Evolutionary conservation across 2,113 vertebrate species (phyloP).

Genomic region (Grammomys dolichurus): DNA sequence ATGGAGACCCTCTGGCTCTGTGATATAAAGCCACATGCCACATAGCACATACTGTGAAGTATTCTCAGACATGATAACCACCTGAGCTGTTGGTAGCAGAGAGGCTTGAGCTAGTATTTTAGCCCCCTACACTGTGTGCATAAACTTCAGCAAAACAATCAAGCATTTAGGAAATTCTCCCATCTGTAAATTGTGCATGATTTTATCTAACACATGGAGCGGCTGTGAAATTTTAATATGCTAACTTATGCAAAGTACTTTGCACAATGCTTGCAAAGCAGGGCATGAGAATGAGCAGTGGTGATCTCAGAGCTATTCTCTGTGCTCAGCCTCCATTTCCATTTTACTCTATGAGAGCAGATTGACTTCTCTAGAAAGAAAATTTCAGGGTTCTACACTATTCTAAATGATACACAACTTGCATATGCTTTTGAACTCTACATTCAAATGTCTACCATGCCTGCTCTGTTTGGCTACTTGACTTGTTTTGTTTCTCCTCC

Average conservation of each 20-base stretch:
- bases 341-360: neutral
- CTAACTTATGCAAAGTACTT: neutral
- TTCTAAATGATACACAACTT: neutral
- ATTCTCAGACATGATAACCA: neutral
- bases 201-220: neutral
- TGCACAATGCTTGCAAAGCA: neutral
- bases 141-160: neutral
- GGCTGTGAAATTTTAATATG: neutral
- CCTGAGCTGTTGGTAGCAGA: neutral
- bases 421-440: neutral
- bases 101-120: neutral
- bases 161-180: neutral
- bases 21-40: neutral
- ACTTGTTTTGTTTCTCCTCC: neutral
- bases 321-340: neutral
- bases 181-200: neutral
- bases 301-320: neutral
- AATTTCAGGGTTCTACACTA: neutral
- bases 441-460: neutral
- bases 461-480: neutral
- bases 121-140: neutral
- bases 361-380: neutral
- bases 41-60: too few relatives aligned
- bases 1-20: neutral
- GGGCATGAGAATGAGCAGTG: neutral